Evolutionary conservation across 2,888 invertebrate genomes (phyloP), one percentile per base, ranked within the genome.

Genomic region (Lepidochrysops patricia): DNA sequence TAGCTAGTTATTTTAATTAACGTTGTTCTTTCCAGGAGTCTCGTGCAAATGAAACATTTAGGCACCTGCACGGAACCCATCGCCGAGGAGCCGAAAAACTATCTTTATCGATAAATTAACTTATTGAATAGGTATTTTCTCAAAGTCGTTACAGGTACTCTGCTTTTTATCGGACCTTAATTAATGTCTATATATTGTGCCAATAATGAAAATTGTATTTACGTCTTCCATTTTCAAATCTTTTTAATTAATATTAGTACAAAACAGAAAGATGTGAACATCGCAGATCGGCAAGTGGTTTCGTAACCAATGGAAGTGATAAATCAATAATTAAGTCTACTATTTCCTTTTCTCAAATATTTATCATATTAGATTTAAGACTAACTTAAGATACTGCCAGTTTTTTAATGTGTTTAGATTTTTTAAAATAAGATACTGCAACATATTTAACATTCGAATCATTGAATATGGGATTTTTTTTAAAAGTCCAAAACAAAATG

Each of bases 61-160:
- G 97, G 97, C 54, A 94, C 96, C 23, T 97, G 97, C 83, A 94
- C 96, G 57, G 94, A 95, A 67, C 96, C 96, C 1, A 91, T 94
- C 58, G 94, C 95, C 67, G 95, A 95, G 75, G 93, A 93, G 70
- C 95, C 96, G 65, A 95, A 95, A 77, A 97, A 97, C 82, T 97
- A 96, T 86, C 90, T 97, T 66, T 97, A 97, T 85, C 84, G 89
- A 84, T 89, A 88, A 72, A 70, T 63, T 26, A 43, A 29, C 9
- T 5, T 2, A 19, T 19, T 1, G 4, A 12, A 12, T 19, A 23
- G 6, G 29, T 15, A 4, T 13, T 23, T 9, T 9, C 19, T 43
- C 12, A 23, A 43, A 19, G 19, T 43, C 43, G 43, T 43, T 43
- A 43, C 43, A 43, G 52, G 27, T 27, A 27, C 32, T 29, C 23